Conservation (phyloP, 2,797 vertebrate species). For the Macrochelys suwanniensis region DNA sequence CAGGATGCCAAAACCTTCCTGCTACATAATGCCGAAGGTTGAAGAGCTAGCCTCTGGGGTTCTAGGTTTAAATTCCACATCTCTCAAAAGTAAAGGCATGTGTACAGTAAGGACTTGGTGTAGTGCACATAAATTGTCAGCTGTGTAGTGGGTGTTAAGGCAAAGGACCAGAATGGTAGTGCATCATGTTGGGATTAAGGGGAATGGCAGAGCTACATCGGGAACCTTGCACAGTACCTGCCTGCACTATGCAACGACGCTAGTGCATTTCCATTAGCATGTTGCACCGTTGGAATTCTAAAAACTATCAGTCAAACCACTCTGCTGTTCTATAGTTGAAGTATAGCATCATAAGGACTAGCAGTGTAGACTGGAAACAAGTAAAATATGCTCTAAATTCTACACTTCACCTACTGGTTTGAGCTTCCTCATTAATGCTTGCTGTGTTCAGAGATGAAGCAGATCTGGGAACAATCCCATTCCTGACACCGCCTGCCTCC, state of each 20-base stretch:
- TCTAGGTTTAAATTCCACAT: neutral
- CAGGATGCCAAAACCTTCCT: neutral
- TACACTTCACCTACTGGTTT: conserved; percentile 2
- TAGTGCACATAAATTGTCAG: neutral
- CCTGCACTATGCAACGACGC: neutral
- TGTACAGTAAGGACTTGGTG: neutral
- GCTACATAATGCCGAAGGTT: neutral
- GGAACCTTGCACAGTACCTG: neutral
- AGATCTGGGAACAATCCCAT: neutral
- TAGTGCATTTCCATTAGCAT: neutral
- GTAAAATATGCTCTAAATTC: neutral
- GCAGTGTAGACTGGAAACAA: neutral
- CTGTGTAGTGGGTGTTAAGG: neutral
- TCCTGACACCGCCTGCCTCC: neutral
- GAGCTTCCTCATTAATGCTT: neutral
- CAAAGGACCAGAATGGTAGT: neutral
- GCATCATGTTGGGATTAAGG: neutral
- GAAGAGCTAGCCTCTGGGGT: neutral
- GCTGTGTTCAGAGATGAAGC: neutral
- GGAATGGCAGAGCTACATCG: neutral
- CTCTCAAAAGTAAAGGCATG: neutral
- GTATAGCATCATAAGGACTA: neutral
- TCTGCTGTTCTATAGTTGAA: neutral
- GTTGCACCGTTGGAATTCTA: neutral
- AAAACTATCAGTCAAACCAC: neutral